Evolutionary conservation across 92 coral and sea anemone genomes (phyloP).

Genomic region (Pocillopora meandrina): DNA sequence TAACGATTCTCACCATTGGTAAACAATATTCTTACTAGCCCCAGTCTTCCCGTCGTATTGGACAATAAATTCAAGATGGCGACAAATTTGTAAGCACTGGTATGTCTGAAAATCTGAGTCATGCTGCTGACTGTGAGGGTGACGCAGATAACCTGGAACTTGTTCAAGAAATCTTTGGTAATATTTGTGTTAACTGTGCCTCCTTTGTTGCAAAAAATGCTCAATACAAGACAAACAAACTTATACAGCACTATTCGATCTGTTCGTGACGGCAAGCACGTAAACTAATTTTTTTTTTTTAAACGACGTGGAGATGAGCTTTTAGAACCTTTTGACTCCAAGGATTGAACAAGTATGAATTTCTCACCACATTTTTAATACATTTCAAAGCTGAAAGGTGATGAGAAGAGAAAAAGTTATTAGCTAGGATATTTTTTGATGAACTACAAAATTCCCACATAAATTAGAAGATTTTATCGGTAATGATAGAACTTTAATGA

Average conservation of each 20-base stretch:
- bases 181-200: neutral
- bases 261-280: neutral
- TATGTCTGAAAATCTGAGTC: conserved; percentile 25
- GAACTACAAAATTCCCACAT: too few species aligned
- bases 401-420: too few species aligned
- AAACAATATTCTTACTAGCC: neutral
- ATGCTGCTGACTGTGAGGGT: conserved; percentile 13
- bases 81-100: conserved; percentile 8
- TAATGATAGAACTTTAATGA: too few species aligned
- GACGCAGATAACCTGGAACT: conserved; percentile 18
- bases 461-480: too few species aligned
- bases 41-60: neutral
- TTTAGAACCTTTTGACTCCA: too few species aligned
- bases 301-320: too few species aligned
- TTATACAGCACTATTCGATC: neutral
- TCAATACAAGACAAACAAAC: neutral
- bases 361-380: too few species aligned
- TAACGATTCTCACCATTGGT: neutral
- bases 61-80: conserved; percentile 17
- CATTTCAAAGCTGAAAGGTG: too few species aligned
- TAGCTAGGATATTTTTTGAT: too few species aligned
- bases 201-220: neutral
- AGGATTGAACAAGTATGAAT: too few species aligned
- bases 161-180: conserved; percentile 46
- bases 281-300: too few species aligned